Evolutionary conservation across 2,797 vertebrate species (phyloP).

Genomic region (Acanthornis magna): DNA sequence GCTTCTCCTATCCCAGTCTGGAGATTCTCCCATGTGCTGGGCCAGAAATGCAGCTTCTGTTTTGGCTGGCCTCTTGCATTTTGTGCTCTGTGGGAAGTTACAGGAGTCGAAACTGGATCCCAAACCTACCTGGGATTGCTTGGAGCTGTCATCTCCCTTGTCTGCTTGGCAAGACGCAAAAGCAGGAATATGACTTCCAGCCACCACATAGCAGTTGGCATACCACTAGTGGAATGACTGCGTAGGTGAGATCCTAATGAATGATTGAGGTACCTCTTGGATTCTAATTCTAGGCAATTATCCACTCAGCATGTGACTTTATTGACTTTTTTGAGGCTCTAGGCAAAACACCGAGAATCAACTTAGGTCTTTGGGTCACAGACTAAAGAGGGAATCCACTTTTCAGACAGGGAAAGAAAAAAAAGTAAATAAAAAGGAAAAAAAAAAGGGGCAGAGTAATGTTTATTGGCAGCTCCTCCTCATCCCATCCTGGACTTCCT

Average conservation of each 20-base stretch:
- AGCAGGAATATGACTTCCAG: not conserved
- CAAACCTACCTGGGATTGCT: not conserved
- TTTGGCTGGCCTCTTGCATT: not conserved
- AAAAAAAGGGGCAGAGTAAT: not conserved
- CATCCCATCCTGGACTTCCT: not conserved
- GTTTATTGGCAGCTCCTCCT: not conserved
- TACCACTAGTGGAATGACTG: not conserved
- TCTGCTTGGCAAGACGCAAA: not conserved
- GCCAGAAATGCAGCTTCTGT: not conserved
- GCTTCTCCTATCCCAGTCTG: not conserved
- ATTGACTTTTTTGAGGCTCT: not conserved
- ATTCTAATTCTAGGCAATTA: not conserved
- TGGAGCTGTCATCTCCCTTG: not conserved
- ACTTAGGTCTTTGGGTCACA: not conserved
- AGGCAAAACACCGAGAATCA: not conserved
- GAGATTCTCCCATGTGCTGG: not conserved
- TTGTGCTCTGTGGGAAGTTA: not conserved
- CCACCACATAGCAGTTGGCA: not conserved
- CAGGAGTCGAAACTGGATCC: not conserved
- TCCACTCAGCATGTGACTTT: not conserved
- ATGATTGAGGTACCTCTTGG: not conserved
- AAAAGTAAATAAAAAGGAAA: fast-evolving
- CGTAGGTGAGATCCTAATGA: not conserved
- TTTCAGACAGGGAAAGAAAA: fast-evolving
- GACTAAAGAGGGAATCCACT: not conserved